These are phyloP conservation scores for Allobates femoralis DNA, from an alignment of 2,797 vertebrate genomes.

Conservation along the genomic window DNA sequence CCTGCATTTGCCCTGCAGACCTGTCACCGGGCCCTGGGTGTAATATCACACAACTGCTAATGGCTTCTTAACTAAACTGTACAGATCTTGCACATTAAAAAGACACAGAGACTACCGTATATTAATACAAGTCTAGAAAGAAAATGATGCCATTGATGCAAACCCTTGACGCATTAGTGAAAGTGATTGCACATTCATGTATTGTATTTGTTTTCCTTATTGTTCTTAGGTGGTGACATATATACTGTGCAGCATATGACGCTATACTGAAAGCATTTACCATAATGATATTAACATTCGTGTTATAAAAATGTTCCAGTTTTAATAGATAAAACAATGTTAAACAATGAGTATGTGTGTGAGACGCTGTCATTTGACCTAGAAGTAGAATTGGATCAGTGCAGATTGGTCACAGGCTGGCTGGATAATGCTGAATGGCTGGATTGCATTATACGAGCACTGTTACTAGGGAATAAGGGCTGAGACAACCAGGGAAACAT, in stretches of 20 bases:
- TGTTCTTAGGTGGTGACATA: not conserved
- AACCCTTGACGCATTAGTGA: not conserved
- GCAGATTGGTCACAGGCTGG: conserved; percentile 28
- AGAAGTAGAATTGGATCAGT: conserved; percentile 24
- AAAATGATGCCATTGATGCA: not conserved
- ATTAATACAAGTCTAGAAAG: not conserved
- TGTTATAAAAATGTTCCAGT: not conserved
- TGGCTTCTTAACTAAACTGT: not conserved
- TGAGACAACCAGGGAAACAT: conserved; percentile 23
- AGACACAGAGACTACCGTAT: not conserved
- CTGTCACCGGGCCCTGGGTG: not conserved
- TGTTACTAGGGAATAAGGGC: conserved; percentile 28
- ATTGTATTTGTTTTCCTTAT: not conserved
- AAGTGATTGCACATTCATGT: not conserved
- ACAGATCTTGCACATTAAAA: not conserved
- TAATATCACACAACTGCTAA: not conserved
- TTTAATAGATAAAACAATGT: conserved; percentile 15
- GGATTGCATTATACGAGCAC: conserved; percentile 17
- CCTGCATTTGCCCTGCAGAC: not conserved
- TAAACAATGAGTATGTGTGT: not conserved
- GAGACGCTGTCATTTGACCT: conserved; percentile 31
- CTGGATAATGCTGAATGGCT: conserved; percentile 25
- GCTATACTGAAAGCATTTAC: not conserved
- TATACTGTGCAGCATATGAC: not conserved
- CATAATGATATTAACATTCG: not conserved